Conservation (phyloP, 2,797 vertebrate genomes). For the Myotis findleyi region DNA sequence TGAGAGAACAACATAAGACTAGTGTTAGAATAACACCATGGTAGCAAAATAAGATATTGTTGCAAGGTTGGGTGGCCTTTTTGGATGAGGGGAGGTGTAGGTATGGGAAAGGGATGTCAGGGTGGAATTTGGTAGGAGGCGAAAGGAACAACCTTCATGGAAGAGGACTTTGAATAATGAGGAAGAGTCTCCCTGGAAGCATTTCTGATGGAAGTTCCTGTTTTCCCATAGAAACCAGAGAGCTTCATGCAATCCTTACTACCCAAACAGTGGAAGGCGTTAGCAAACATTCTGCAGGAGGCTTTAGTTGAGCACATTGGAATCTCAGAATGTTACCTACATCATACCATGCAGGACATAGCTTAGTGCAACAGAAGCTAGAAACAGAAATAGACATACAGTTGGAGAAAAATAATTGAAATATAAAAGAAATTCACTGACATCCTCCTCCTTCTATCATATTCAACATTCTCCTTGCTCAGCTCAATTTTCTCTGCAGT, state of each 20-base stretch:
- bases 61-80: background rate
- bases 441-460: background rate
- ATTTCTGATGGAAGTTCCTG: background rate
- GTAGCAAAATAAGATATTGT: background rate
- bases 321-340: background rate
- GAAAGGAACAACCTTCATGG: background rate
- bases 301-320: background rate
- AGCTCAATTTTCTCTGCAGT: constrained; percentile 3
- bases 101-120: background rate
- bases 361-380: background rate
- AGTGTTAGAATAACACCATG: background rate
- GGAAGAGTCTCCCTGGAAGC: background rate
- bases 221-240: background rate
- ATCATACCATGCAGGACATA: background rate
- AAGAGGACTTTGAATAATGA: background rate
- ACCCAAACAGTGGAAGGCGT: background rate
- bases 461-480: background rate
- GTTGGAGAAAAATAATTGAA: constrained; percentile 31
- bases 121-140: background rate
- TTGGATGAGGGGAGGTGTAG: background rate
- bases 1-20: background rate
- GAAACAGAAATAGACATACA: constrained; percentile 24
- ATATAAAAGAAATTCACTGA: background rate
- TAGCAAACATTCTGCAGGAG: background rate
- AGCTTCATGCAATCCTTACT: background rate